These are phyloP conservation scores for Ceyx erithaca DNA, from an alignment of 2,797 vertebrate genomes.

Conservation along the genomic window DNA sequence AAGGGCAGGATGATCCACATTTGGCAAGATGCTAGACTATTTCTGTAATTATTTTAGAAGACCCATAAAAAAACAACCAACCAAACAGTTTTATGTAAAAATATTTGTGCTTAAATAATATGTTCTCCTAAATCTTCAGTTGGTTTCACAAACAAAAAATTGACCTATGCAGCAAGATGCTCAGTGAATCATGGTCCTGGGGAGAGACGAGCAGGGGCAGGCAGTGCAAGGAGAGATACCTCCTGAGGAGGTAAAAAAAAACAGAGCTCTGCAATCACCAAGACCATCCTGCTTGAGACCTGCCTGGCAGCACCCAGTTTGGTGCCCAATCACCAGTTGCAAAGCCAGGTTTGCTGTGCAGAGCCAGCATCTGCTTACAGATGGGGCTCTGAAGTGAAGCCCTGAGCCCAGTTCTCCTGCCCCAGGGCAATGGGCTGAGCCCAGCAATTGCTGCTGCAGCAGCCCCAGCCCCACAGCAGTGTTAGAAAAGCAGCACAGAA, in stretches of 20 bases:
- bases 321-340: background rate
- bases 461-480: background rate
- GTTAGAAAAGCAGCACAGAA: fast-evolving
- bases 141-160: background rate
- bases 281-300: background rate
- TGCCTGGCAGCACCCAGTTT: fast-evolving
- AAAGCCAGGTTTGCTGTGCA: background rate
- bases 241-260: background rate
- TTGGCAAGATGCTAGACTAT: background rate
- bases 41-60: background rate
- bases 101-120: fast-evolving
- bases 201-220: background rate
- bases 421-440: background rate
- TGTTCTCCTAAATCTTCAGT: fast-evolving
- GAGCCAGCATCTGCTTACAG: background rate
- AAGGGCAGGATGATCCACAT: background rate
- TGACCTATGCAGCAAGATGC: fast-evolving
- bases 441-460: background rate
- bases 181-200: fast-evolving
- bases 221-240: background rate
- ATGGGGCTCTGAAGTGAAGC: background rate
- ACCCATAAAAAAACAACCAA: background rate
- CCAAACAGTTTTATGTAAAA: fast-evolving
- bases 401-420: fast-evolving
- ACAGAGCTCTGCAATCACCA: fast-evolving